Evolutionary conservation across 2,888 invertebrate species (phyloP), one percentile per base, ranked within the genome.

Genomic region (Scaptomyza parva): DNA sequence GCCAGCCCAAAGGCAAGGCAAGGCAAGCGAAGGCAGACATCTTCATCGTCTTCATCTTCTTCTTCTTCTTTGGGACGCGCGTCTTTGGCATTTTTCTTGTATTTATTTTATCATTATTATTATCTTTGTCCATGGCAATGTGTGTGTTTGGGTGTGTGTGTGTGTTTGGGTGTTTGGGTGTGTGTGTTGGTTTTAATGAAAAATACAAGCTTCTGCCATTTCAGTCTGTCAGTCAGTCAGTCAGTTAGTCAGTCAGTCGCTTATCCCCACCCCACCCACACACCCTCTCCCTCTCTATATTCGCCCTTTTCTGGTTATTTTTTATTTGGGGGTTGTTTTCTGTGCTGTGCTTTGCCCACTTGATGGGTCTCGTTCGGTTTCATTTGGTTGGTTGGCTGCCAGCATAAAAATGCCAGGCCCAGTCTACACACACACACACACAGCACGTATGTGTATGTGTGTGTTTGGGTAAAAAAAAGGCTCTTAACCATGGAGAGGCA

Each of bases 101-200:
- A 88, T 89, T 89, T 89, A 87, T 90, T 89, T 90, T 78, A 86
- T 82, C 83, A 79, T 90, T 88, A 89, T 90, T 90, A 90, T 90
- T 90, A 90, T 89, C 83, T 90, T 86, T 90, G 89, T 90, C 89
- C 87, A 84, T 80, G 77, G 68, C 85, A 70, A 88, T 86, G 85
- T 76, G 64, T 53, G 66, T 35, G 54, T 28, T n/a, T n/a, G 59
- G 47, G 30, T 58, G 40, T 53, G 43, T 33, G 70, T 40, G 24
- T 44, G 64, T 37, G 28, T 62, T 47, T 58, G 22, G 28, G 39
- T 37, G 28, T 52, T 39, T 11, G 18, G 24, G 55, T 53, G 45
- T 70, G 55, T 72, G 62, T 76, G 64, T 76, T 63, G 62, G 53
- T 70, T 65, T 59, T 76, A 71, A 81, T 78, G 78, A 79, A 78